Base-by-base conservation (phyloP, 1,140 invertebrate genomes). In the Drosophila murphyi region DNA sequence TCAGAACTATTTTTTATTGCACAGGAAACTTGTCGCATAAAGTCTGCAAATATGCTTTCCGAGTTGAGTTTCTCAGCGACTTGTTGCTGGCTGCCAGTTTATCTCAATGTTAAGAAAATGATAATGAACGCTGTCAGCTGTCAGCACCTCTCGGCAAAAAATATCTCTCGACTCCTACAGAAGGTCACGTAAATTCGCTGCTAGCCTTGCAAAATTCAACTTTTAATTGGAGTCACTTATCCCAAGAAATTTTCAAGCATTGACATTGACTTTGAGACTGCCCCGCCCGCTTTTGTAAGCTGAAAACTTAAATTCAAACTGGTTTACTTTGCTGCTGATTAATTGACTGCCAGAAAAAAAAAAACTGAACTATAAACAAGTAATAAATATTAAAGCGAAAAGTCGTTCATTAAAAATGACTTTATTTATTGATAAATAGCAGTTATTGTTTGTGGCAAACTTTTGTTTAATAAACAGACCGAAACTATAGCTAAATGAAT, bases 401-500 rank as follows among this genome's bases (percentile, higher is more conserved):
- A 47, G 35, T 3, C 57, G 35, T 37, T 50, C 50, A 35, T 48
- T 50, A 37, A 50, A 50, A 51, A 51, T 62, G 28, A 37, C 47
- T 39, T 29, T 31, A n/a, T 50, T 50, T 62, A 62, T 62, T 48
- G 5, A 60, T 60, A 60, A 60, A 48, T 35, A 20, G 28, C 41
- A 5, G 43, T 60, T 47, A 45, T 45, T 45, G n/a, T 59, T 37
- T 37, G 5, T 4, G 34, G 12, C 29, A 57, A 59, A 60, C 47
- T 32, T 62, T 48, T 56, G 41, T 7, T 48, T 37, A 7, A 63
- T 60, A 67, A 35, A 39, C 51, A 39, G 20, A 20, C 20, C 12
- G 37, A 45, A 51, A 56, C 39, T 75, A 65, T 48, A 69, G 59
- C 48, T 65, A 76, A 76, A 74, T 72, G 56, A 51, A 68, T 51